phyloP scores from a whole-genome alignment of 2,113 vertebrate genomes.

The Muntiacus reevesi region DNA sequence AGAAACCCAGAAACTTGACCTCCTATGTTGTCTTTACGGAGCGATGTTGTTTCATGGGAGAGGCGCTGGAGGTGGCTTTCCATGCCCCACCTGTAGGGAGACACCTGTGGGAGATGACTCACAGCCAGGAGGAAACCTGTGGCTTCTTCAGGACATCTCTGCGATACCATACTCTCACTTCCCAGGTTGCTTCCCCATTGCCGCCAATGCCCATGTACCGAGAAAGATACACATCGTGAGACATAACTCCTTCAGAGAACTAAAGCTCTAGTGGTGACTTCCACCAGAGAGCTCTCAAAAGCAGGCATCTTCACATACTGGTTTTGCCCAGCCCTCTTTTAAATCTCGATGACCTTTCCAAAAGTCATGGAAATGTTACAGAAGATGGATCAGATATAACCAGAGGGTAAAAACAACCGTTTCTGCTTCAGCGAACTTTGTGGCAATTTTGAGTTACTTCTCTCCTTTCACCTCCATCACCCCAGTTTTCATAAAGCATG shows the following conservation, averaged over 20 bases:
- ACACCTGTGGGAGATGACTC: neutral
- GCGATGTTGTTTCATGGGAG: neutral
- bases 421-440: neutral
- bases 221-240: neutral
- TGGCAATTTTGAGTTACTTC: neutral
- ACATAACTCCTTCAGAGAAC: neutral
- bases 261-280: neutral
- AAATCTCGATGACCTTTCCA: neutral
- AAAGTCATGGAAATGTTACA: neutral
- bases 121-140: neutral
- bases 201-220: neutral
- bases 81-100: neutral
- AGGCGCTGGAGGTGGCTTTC: neutral
- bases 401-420: neutral
- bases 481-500: neutral
- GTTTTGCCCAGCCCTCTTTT: neutral
- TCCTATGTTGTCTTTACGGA: neutral
- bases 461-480: neutral
- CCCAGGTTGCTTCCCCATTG: neutral
- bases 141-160: neutral
- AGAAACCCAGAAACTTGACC: neutral
- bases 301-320: neutral
- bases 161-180: neutral
- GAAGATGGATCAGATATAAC: neutral
- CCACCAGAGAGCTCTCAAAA: neutral